These are phyloP conservation scores for Cuniculus paca DNA, from an alignment of 2,797 vertebrate species.

Conservation along the genomic window DNA sequence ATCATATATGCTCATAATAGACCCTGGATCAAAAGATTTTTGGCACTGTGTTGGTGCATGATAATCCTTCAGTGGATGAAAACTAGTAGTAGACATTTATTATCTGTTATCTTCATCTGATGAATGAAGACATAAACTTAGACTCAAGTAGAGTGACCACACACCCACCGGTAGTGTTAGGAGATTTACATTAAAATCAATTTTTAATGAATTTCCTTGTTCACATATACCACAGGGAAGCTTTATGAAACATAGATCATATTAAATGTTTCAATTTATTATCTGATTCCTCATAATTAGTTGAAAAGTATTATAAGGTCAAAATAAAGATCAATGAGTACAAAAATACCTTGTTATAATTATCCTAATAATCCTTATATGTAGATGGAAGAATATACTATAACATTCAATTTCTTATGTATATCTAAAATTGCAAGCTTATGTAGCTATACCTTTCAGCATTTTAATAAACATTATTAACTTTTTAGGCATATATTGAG, in stretches of 20 bases:
- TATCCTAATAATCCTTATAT: background rate
- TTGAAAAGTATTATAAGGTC: background rate
- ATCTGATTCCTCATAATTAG: background rate
- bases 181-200: background rate
- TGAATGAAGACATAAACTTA: background rate
- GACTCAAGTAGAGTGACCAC: background rate
- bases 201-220: background rate
- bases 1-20: rapidly evolving
- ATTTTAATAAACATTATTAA: background rate
- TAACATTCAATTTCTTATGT: background rate
- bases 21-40: background rate
- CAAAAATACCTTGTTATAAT: background rate
- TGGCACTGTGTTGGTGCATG: background rate
- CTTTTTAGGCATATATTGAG: background rate
- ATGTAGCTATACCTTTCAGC: background rate
- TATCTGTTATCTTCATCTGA: background rate
- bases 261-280: background rate
- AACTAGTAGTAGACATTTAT: background rate
- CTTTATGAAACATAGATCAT: background rate
- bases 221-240: background rate
- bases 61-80: background rate
- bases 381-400: background rate
- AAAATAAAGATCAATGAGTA: background rate
- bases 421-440: background rate
- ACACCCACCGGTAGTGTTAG: background rate